A percentile compares a stretch with the other conserved stretches of the same genome.
Evolutionary conservation across 2,888 invertebrate genomes (phyloP).

Genomic region (Callinectes sapidus): DNA sequence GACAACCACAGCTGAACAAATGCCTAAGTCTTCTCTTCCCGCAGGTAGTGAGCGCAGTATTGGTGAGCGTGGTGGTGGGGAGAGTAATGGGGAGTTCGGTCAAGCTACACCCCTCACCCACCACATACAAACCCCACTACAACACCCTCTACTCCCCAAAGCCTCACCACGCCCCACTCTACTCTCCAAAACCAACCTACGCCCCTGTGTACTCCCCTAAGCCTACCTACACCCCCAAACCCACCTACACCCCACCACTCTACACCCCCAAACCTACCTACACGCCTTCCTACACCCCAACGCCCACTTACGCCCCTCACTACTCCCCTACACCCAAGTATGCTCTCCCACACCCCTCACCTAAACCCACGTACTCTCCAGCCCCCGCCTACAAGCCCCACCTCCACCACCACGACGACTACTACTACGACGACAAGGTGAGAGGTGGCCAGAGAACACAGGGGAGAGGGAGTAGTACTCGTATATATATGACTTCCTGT

Average conservation of each 20-base stretch:
- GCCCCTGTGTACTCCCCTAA: constrained; percentile 28
- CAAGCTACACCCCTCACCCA: constrained; percentile 28
- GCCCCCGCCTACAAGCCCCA: constrained; percentile 41
- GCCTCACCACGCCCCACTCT: constrained; percentile 34
- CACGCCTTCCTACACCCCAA: constrained; percentile 6
- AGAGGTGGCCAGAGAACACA: background rate
- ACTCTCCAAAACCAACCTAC: constrained; percentile 31
- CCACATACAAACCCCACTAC: constrained; percentile 36
- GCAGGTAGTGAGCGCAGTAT: background rate
- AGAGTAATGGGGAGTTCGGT: constrained; percentile 4
- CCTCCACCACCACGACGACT: constrained; percentile 18
- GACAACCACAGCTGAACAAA: no score
- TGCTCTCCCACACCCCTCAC: constrained; percentile 14
- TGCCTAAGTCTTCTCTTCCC: background rate
- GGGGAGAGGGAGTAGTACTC: background rate
- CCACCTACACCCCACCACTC: background rate
- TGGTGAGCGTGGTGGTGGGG: constrained; percentile 36
- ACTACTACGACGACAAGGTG: constrained; percentile 41
- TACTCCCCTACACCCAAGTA: constrained; percentile 1
- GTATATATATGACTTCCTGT: constrained; percentile 12
- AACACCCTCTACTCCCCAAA: constrained; percentile 6
- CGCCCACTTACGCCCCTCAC: constrained; percentile 33
- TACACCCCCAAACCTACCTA: constrained; percentile 36
- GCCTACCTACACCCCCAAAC: constrained; percentile 45
- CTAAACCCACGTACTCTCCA: constrained; percentile 45